Base-by-base conservation (phyloP, 2,113 vertebrate species). In the Colaptes auratus region DNA sequence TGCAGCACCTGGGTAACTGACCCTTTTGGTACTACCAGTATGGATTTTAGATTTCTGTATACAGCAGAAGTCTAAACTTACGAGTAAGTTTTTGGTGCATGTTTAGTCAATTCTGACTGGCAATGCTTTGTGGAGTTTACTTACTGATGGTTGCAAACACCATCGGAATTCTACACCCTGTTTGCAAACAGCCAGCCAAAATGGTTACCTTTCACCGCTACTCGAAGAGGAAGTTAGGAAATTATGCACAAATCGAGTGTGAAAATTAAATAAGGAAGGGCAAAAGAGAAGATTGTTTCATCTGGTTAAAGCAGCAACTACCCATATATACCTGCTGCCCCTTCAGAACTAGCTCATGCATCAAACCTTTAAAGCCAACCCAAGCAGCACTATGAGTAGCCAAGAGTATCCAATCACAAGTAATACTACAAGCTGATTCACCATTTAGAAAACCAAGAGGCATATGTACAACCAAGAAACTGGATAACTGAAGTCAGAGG, bases 181-280 rank as follows among this genome's bases (percentile, higher is more conserved):
- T 9, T 69, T 6, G 33, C 76, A 65, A 58, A 52, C 73, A 39
- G 31, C 35, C 73, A 83, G 83, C 16, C 63, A 63, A 24, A 76
- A 84, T 0, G 6, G 48, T 11, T 44, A 72, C 25, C 28, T 24
- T 64, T 48, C 77, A 67, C 28, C 4, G 0, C 2, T 11, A 27
- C 30, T 70, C 1, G 0, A 27, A 77, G 50, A 90, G 53, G 55
- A 84, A 93, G 30, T 55, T 42, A 35, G 13, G 66, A 72, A 79
- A 50, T 35, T 17, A 71, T 2, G 1, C 56, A 52, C 2, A 10
- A 89, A 56, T 27, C 23, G 81, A 76, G 31, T 35, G 36, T 35
- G 82, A 76, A 90, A 88, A 74, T 10, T 52, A 80, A 86, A 89
- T 76, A 87, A 78, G 66, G 77, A 88, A 27, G 14, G 58, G 59